Base-by-base conservation (phyloP, 2,113 vertebrate species). In the Mormyrus lacerda region DNA sequence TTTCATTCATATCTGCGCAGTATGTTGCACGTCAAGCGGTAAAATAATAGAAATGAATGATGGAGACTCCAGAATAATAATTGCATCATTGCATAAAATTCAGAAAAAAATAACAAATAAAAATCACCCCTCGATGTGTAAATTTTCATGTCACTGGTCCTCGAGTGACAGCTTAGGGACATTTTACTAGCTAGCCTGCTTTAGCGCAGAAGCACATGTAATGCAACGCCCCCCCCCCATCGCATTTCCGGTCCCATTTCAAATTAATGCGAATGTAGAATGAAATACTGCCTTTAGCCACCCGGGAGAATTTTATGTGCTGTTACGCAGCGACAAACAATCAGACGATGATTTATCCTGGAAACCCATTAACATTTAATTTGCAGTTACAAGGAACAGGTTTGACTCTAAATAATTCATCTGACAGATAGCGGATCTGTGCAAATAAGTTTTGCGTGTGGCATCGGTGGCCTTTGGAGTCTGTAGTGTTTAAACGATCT, bases 361-460 rank as follows among this genome's bases (percentile, higher is more conserved):
- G 42, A 89, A 89, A 35, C 53, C 76, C 79, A 85, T 85, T 61
- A 85, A 61, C 50, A 61, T 89, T 84, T 58, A 39, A 45, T 89
- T 85, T 91, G 76, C 35, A 51, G 11, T 89, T 88, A 73, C 65
- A 90, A 89, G 87, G 79, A 89, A 89, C 21, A 89, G 21, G 79
- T 89, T 79, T 19, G 58, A 51, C 65, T 89, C 55, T 85, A 91
- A 91, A 91, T 91, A 89, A 92, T 90, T 90, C 90, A 89, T 91
- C 91, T 92, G 92, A 92, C 89, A 93, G 88, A 92, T 73, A 91
- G 90, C 90, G 92, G 88, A 94, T 95, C 94, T 93, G 69, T 89
- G 90, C 91, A 94, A 95, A 94, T 90, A 91, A 90, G 69, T 76
- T 76, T 76, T 35, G 93, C 91, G 91, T 88, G 24, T 90, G 89